phyloP scores from a whole-genome alignment of 2,888 invertebrate genomes.

The Heteromyza rotundicornis region DNA sequence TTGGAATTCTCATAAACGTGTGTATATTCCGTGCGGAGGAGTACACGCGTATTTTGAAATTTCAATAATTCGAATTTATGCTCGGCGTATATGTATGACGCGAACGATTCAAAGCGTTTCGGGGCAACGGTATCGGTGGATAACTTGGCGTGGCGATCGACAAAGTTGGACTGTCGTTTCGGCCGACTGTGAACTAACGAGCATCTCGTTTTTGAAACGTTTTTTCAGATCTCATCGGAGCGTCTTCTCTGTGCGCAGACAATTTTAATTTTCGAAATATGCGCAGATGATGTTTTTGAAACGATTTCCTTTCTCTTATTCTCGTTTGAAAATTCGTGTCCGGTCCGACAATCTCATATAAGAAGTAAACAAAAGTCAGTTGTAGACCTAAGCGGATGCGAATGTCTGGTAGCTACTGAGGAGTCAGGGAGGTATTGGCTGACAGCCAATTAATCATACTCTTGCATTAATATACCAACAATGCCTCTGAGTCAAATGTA shows the following conservation, averaged over 20 bases:
- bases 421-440: constrained; percentile 17
- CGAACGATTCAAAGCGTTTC: no score
- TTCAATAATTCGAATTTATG: no score
- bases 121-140: constrained; percentile 44
- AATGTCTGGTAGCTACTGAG: no score
- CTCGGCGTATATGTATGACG: neutral
- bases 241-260: constrained; percentile 24
- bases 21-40: neutral
- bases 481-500: no score
- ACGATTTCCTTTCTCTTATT: no score
- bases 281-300: constrained; percentile 24
- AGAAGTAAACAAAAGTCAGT: neutral
- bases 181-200: neutral
- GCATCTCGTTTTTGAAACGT: neutral
- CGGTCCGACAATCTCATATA: no score
- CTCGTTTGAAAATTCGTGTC: neutral
- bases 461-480: no score
- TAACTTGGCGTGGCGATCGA: constrained; percentile 57
- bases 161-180: constrained; percentile 53
- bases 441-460: constrained; percentile 15
- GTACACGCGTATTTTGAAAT: neutral
- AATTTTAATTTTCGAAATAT: constrained; percentile 12
- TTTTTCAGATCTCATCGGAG: neutral
- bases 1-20: no score
- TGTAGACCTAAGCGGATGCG: no score